Conservation (phyloP, 1,140 invertebrate genomes). For the Drosophila jambulina region DNA sequence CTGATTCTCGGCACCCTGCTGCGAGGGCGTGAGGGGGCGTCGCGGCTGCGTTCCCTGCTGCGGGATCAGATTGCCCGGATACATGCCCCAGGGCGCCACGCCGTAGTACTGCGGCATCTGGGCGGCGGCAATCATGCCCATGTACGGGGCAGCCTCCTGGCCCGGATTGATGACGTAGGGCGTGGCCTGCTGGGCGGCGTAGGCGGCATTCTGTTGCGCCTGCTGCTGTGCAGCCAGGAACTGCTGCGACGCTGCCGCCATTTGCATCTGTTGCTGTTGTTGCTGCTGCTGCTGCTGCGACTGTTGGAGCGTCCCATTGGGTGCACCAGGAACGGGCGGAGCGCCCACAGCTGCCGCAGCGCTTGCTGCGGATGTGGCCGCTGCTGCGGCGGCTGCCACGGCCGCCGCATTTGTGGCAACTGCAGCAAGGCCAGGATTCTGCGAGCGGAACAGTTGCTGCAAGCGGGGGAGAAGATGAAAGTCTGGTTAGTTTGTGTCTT, state of each 20-base stretch:
- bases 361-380: constrained; percentile 89
- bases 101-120: constrained; percentile 93
- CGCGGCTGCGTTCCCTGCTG: constrained; percentile 90
- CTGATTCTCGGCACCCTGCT: constrained; percentile 88
- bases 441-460: constrained; percentile 94
- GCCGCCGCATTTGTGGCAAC: constrained; percentile 88
- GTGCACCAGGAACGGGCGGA: constrained; percentile 85
- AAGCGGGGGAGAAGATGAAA: background rate
- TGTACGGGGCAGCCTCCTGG: constrained; percentile 87
- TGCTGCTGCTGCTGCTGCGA: constrained; percentile 85
- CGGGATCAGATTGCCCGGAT: constrained; percentile 91
- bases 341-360: constrained; percentile 88
- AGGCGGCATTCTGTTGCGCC: constrained; percentile 85
- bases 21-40: constrained; percentile 90
- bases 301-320: constrained; percentile 86
- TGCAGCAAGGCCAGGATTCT: constrained; percentile 88
- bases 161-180: constrained; percentile 96
- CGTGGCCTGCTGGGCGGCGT: constrained; percentile 88
- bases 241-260: constrained; percentile 87
- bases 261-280: constrained; percentile 87
- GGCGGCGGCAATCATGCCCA: constrained; percentile 87
- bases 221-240: constrained; percentile 84
- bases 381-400: constrained; percentile 87
- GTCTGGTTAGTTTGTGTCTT: constrained; percentile 1
- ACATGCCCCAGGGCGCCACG: constrained; percentile 92